Evolutionary conservation across 2,113 vertebrate species (phyloP), one percentile per base, ranked within the genome.

Genomic region (Electrona antarctica): DNA sequence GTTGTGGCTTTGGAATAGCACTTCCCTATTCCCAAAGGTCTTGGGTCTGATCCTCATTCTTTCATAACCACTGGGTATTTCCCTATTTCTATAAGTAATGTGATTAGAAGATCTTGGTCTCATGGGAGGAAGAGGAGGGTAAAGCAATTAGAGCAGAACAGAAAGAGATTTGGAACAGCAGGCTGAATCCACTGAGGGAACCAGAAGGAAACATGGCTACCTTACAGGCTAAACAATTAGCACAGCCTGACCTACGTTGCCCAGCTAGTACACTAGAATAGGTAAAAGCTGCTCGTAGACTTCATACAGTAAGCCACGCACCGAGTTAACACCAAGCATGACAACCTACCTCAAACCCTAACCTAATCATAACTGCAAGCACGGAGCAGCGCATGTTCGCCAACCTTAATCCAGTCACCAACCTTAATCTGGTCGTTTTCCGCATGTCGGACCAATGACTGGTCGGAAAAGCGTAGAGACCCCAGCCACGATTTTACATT

Each of bases 111-210:
- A 33, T 15, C 69, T 72, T 73, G 1, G 49, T 89, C 86, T 88
- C 86, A 3, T 6, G 76, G 67, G 83, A 41, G 73, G 33, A 48
- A 67, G 41, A 71, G 57, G 63, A 13, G 50, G 69, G 58, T 78
- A 69, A 86, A 87, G 90, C 84, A 92, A 91, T 92, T 91, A 87
- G 90, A 91, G 89, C 89, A 87, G 88, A 91, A 90, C 73, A 83
- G 76, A 88, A 84, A 83, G 74, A 87, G 74, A 87, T 78, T 62
- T 61, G 76, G 67, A 76, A 78, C 84, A 85, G 85, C 41, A 55
- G 72, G 66, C 64, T 49, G 77, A 74, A 62, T 81, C 45, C 77
- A 79, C 79, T 33, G n/a, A 69, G 28, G 76, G 77, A 76, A 84
- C 64, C 49, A 12, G 59, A 73, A 85, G 76, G 61, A 84, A 81